Evolutionary conservation across 2,113 vertebrate species (phyloP), one percentile per base, ranked within the genome.

Genomic region (Lepisosteus osseus): DNA sequence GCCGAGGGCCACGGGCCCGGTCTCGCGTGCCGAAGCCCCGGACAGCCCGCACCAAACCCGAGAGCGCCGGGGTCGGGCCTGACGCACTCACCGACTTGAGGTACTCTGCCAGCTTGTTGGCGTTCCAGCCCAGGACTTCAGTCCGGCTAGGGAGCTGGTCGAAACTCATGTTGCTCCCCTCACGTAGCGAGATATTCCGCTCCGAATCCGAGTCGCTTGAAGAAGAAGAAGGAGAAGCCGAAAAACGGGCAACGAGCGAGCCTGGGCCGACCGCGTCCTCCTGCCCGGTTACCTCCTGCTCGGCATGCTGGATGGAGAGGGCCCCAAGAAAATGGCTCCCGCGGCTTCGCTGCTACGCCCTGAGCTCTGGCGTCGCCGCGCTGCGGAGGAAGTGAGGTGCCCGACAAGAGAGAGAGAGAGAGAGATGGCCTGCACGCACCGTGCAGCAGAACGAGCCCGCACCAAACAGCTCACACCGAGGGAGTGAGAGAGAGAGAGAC

Each of bases 41-140:
- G 9, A 51, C 47, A 51, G 47, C 5, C 47, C 5, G 5, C 5
- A 5, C 5, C 47, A 51, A 51, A 5, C 5, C 47, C 5, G 47
- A 51, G 1, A 51, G 4, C 1, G 6, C 6, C 59, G 13, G 5
- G 4, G 6, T 3, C 14, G 6, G 6, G 13, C 6, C 6, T 40
- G 6, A 61, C 44, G 8, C 72, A 78, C 91, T 89, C 73, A 94
- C 92, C 84, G 1, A 87, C 80, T 70, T 90, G 76, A 94, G 93
- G 67, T 93, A 94, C 0, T 91, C 90, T 1, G 90, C 89, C 0
- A 94, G 77, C 9, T 78, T 80, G 43, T 87, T 83, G 0, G 91
- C 76, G 15, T 83, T 83, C 92, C 92, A 94, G 0, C 56, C 3
- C 51, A 82, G 44, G 75, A 94, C 92, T 0, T 93, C 90, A 0